A percentile compares a stretch with the other conserved stretches of the same genome.
Evolutionary conservation across 2,113 vertebrate species (phyloP).

Genomic region (Toxotes chatareus): DNA sequence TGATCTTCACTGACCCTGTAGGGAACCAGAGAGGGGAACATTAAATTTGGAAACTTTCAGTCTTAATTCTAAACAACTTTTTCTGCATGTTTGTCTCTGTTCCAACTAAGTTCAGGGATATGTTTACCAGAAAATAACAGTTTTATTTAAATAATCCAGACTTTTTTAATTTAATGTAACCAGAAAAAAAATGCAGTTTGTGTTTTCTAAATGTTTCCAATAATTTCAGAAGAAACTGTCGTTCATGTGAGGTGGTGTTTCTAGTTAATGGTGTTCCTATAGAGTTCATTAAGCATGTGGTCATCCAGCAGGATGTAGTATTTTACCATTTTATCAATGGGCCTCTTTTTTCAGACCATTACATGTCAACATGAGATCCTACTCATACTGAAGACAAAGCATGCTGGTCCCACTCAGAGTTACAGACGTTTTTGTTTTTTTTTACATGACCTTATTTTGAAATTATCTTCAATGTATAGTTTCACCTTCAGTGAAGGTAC

Average conservation of each 20-base stretch:
- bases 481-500: not conserved
- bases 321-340: slow-evolving; percentile 27
- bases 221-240: not conserved
- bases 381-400: not conserved
- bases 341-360: slow-evolving; percentile 22
- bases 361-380: not conserved
- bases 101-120: not conserved
- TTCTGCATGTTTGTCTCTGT: not conserved
- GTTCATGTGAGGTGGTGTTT: not conserved
- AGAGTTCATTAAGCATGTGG: not conserved
- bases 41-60: not conserved
- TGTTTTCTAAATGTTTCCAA: not conserved
- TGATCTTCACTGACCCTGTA: slow-evolving; percentile 49
- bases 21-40: slow-evolving; percentile 4
- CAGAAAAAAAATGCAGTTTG: not conserved
- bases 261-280: not conserved
- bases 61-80: not conserved
- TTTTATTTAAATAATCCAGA: not conserved
- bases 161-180: not conserved
- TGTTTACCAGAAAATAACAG: not conserved
- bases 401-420: slow-evolving; percentile 29
- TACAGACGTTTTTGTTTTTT: not conserved
- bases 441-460: no score
- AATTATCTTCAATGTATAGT: not conserved
- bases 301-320: not conserved